Base-by-base conservation (phyloP, 2,888 invertebrate genomes). In the Andrena trimmerana region DNA sequence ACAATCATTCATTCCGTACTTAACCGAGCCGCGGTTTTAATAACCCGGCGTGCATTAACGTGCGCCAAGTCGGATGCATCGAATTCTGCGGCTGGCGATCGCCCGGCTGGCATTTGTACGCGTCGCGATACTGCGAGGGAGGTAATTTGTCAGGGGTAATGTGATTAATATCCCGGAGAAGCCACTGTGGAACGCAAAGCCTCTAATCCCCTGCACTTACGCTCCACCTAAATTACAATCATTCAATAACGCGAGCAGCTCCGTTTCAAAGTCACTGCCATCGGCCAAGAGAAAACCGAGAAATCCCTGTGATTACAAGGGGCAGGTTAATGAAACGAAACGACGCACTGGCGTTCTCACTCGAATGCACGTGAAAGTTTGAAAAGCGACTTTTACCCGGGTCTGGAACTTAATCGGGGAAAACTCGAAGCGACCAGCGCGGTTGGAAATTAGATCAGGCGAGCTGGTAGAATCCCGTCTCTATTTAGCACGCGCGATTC, bases 81-180 rank as follows among this genome's bases (percentile, higher is more conserved):
- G 77, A 81, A 86, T 84, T 81, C 81, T 81, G 52, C 72, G 27
- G 52, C 69, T 31, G 31, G 67, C 65, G 65, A 77, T 65, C 72
- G 29, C 57, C 8, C 13, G 48, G 10, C 60, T 16, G 29, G 36
- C 71, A 84, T 84, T 74, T 69, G 75, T 84, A 72, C n/a, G 33
- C 68, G 76, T 73, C 81, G 62, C 20, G 31, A 54, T 16, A 2
- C 63, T 68, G 62, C 74, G 78, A 68, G 75, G 65, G 50, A 31
- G 62, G 62, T 71, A 78, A 87, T 87, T 82, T 84, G 66, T 76
- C 78, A 67, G 24, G 20, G 73, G n/a, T 62, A 60, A 80, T 83
- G 74, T 81, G 85, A 86, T 85, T 85, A 76, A 87, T 71, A 67
- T 73, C 42, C 54, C n/a, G 31, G 20, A 29, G 42, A 65, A 60